These are phyloP conservation scores for Leucania comma DNA, from an alignment of 2,888 invertebrate species.

Conservation along the genomic window DNA sequence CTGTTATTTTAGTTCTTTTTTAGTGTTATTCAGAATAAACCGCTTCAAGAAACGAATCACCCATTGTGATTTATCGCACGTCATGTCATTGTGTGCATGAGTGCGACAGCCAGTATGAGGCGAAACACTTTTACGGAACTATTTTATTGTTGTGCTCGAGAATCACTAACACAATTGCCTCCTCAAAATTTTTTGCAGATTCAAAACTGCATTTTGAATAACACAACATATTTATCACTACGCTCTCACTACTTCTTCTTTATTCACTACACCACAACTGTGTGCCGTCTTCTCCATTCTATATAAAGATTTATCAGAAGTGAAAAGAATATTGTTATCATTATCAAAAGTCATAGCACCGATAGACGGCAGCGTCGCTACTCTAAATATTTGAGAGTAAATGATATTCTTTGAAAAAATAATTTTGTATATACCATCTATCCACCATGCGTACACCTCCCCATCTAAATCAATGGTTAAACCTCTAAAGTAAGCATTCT, in stretches of 20 bases:
- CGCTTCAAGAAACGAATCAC: too few relatives aligned
- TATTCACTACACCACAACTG: conserved; percentile 55
- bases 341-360: conserved; percentile 84
- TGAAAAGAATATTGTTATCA: conserved; percentile 81
- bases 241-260: conserved; percentile 1
- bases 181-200: too few relatives aligned
- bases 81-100: too few relatives aligned
- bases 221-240: neutral
- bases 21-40: too few relatives aligned
- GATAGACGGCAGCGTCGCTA: conserved; percentile 74
- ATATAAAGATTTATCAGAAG: conserved; percentile 75
- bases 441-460: conserved; percentile 83
- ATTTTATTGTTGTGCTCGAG: too few relatives aligned
- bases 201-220: too few relatives aligned
- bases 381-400: conserved; percentile 74
- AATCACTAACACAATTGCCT: too few relatives aligned
- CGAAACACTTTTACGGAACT: too few relatives aligned
- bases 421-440: conserved; percentile 84
- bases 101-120: too few relatives aligned
- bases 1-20: too few relatives aligned
- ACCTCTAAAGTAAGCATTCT: conserved; percentile 82
- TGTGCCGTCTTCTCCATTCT: conserved; percentile 68
- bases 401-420: conserved; percentile 71
- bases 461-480: conserved; percentile 80
- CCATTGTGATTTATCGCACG: too few relatives aligned